phyloP scores from a whole-genome alignment of 1,140 invertebrate genomes.

The Manduca sexta region DNA sequence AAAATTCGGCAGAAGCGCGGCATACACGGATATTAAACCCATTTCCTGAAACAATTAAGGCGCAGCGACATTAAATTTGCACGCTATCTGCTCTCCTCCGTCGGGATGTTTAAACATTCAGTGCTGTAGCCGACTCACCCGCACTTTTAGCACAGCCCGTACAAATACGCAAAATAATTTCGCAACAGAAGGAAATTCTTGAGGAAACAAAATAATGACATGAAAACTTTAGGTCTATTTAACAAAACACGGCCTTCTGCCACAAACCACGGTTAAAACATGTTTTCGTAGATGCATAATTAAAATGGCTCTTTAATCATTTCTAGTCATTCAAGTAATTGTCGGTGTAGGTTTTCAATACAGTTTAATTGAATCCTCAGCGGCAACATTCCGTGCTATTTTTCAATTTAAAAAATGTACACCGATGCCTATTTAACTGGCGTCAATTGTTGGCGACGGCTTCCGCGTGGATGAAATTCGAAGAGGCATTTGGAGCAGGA shows the following conservation, averaged over 20 bases:
- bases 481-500: conserved; percentile 11
- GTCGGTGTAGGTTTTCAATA: conserved; percentile 3
- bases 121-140: neutral
- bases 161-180: conserved; percentile 2
- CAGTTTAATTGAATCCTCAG: conserved; percentile 1
- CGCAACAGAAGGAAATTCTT: too few relatives aligned
- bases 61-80: conserved; percentile 13
- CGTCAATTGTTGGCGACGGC: neutral
- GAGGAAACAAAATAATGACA: too few relatives aligned
- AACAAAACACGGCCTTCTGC: too few relatives aligned
- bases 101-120: conserved; percentile 5
- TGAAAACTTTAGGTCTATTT: too few relatives aligned
- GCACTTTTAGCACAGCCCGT: neutral
- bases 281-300: neutral
- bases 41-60: conserved; percentile 24
- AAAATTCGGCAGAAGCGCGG: conserved; percentile 1
- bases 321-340: conserved; percentile 4
- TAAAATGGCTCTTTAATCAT: neutral
- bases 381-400: neutral
- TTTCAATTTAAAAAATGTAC: conserved; percentile 2
- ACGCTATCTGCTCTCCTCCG: conserved; percentile 6
- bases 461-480: neutral
- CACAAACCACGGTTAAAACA: neutral
- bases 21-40: conserved; percentile 14
- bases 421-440: neutral